Evolutionary conservation across 1,140 invertebrate species (phyloP), one percentile per base, ranked within the genome.

Genomic region (Drosophila athabasca): DNA sequence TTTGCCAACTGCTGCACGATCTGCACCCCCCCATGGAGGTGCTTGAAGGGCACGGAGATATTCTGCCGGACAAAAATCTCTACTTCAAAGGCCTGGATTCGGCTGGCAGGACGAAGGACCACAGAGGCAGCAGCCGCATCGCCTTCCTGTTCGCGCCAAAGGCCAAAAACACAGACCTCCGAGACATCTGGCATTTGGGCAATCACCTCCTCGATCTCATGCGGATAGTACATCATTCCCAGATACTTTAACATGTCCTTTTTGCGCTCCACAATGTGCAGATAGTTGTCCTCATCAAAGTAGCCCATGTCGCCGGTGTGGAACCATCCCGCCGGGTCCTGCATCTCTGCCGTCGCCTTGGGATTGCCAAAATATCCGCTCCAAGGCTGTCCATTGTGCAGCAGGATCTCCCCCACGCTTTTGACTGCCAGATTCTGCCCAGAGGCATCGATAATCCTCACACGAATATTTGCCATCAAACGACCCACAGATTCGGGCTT

Each of bases 221-320:
- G 81, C 1, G 91, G 91, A 35, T 76, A 90, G 68, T 92, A 92
- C 60, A 92, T 92, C 70, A 88, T 87, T 17, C 91, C 91, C 15
- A 81, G 54, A 17, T 80, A 92, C 59, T 92, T 92, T 2, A 94
- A 93, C 45, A 93, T 90, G 77, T 96, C 95, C 77, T 95, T 95
- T 9, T 94, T 90, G 43, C 95, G 90, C 71, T 95, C 95, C 4
- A 94, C 92, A 62, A 95, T 93, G 66, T 92, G 93, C 41, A 94
- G 72, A 51, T 91, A 90, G 24, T 92, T 93, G n/a, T 94, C 89
- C 24, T 93, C 90, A 65, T 95, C 93, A 39, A 93, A 92, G 59
- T 93, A 93, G 15, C 94, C 95, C 52, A 95, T 83, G 77, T 96
- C 95, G 35, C 95, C 95, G 5, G 95, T 95, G 58, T 93, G 92